phyloP scores from a whole-genome alignment of 2,797 vertebrate species.

The Psittacula echo region DNA sequence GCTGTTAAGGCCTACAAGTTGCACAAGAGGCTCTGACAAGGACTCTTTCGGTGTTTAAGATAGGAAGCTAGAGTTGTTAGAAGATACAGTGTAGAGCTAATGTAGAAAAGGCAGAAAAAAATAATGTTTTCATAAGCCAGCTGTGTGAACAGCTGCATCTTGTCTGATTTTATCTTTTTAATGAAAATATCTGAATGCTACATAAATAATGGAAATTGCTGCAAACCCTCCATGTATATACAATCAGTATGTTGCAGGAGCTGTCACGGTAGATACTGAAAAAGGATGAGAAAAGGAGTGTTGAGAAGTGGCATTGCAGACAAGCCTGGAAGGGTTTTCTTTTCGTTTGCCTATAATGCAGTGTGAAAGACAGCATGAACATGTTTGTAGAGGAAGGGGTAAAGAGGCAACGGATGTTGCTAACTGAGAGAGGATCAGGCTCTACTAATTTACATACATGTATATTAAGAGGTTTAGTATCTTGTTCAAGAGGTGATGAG shows the following conservation, averaged over 20 bases:
- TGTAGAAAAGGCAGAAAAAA: neutral
- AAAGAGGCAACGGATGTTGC: neutral
- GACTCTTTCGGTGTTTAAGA: neutral
- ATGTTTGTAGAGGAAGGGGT: neutral
- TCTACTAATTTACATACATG: neutral
- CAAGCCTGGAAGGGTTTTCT: conserved; percentile 19
- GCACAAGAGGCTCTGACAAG: neutral
- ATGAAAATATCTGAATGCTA: neutral
- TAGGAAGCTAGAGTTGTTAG: neutral
- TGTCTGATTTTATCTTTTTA: conserved; percentile 32
- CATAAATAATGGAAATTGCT: neutral
- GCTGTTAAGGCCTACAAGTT: neutral
- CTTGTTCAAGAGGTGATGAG: neutral
- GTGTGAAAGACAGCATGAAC: neutral
- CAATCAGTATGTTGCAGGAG: neutral
- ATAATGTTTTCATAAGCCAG: neutral
- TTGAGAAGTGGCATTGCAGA: neutral
- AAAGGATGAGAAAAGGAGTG: neutral
- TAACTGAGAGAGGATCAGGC: neutral
- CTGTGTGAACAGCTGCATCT: conserved; percentile 42
- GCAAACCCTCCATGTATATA: neutral
- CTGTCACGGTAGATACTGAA: neutral
- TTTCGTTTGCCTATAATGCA: neutral
- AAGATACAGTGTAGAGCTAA: neutral
- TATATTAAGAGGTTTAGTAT: neutral